phyloP scores from a whole-genome alignment of 2,113 vertebrate genomes.

The Eleginops maclovinus region DNA sequence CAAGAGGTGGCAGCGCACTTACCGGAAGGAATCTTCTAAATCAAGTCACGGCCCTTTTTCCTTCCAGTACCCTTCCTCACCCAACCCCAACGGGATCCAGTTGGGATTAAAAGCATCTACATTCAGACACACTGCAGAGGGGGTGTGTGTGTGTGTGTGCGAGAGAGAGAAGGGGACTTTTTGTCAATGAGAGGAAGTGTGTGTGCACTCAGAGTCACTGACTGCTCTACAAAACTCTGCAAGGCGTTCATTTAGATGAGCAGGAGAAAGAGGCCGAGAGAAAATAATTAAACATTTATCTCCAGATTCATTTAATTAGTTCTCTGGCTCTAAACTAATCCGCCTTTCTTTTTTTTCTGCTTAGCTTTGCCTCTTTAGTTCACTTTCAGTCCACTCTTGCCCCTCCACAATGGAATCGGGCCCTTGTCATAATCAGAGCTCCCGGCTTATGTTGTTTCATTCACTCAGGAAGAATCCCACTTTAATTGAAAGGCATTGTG shows the following conservation, averaged over 20 bases:
- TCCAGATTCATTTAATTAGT: constrained; percentile 77
- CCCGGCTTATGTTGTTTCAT: constrained; percentile 49
- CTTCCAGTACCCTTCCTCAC: constrained; percentile 59
- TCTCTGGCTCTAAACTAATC: constrained; percentile 74
- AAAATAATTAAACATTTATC: constrained; percentile 79
- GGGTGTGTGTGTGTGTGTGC: neutral
- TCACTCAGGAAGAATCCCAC: constrained; percentile 31
- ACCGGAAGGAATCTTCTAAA: constrained; percentile 46
- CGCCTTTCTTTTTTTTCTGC: constrained; percentile 56
- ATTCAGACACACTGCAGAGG: constrained; percentile 50
- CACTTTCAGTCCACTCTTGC: constrained; percentile 50
- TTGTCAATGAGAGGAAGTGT: constrained; percentile 21
- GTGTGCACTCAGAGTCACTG: constrained; percentile 36
- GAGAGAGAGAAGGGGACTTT: neutral
- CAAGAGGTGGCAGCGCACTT: constrained; percentile 20
- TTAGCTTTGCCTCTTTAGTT: constrained; percentile 69
- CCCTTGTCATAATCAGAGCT: constrained; percentile 55
- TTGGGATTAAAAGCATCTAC: constrained; percentile 63
- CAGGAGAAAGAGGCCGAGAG: constrained; percentile 36
- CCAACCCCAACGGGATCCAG: constrained; percentile 41
- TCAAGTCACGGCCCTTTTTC: constrained; percentile 59
- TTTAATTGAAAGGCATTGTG: constrained; percentile 48
- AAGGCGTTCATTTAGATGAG: constrained; percentile 49
- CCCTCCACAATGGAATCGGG: constrained; percentile 47
- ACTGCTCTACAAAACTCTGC: constrained; percentile 23